Evolutionary conservation across 2,888 invertebrate genomes (phyloP), one percentile per base, ranked within the genome.

Genomic region (Copidosoma aretas): DNA sequence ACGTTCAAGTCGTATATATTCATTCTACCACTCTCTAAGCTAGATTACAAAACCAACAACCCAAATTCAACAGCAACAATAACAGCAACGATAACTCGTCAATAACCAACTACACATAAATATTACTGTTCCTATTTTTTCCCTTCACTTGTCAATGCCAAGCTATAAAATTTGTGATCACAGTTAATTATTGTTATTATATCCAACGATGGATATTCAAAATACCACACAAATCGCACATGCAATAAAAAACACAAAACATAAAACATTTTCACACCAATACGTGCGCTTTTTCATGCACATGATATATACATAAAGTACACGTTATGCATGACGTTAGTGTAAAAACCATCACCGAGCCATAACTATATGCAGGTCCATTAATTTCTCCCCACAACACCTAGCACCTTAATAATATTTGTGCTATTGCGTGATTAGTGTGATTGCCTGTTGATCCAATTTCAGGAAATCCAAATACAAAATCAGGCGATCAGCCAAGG

Each of bases 21-120:
- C 56, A 41, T 66, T 70, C 60, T 22, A 57, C 64, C 67, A 60
- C 67, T 64, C 70, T 57, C 67, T 64, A 64, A 60, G 67, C 57
- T 51, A 61, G 19, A 32, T n/a, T 54, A 53, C 24, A 43, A 43
- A n/a, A 43, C 32, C 32, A 32, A 32, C 8, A n/a, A n/a, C 32
- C 32, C 32, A 32, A 32, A 32, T 32, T 32, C 32, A 32, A 32
- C 32, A 32, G 32, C 32, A 32, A 32, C 8, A n/a, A 58, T 46
- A 60, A 57, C 43, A 63, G 62, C 67, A 67, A 60, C 24, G 10
- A 41, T 60, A 53, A 39, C 62, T 65, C 53, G 32, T 32, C 32
- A 32, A 32, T 5, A 32, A 60, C 24, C 46, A 59, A 41, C 32
- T 51, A 56, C 67, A 67, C 52, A 49, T 12, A 70, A 67, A 46